These are phyloP conservation scores for Sapajus apella DNA, from an alignment of 2,113 vertebrate genomes.

Conservation along the genomic window DNA sequence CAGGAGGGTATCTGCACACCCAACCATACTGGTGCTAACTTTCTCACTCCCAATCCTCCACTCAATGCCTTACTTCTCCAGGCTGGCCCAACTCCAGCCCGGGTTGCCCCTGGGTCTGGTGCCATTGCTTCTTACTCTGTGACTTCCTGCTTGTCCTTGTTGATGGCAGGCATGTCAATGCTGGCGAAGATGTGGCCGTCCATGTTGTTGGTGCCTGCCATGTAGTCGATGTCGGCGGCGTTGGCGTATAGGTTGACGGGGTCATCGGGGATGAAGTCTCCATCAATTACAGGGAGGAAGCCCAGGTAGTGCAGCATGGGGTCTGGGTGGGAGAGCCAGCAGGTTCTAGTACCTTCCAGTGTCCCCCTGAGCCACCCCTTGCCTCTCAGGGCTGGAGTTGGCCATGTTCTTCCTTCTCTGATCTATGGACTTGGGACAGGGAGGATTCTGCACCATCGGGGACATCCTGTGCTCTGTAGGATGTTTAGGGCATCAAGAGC, in stretches of 20 bases:
- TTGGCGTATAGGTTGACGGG: slow-evolving; percentile 90
- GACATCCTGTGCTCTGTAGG: fast-evolving
- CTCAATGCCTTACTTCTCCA: fast-evolving
- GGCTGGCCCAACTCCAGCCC: neutral
- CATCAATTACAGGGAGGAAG: slow-evolving; percentile 90
- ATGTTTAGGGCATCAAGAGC: neutral
- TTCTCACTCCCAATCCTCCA: fast-evolving
- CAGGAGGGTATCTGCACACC: neutral
- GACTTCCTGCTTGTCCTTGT: slow-evolving; percentile 80
- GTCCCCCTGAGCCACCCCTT: neutral
- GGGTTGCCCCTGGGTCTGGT: too few species aligned
- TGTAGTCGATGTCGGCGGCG: slow-evolving; percentile 90
- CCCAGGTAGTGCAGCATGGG: slow-evolving; percentile 86
- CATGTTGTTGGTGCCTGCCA: slow-evolving; percentile 91
- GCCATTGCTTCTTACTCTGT: slow-evolving; percentile 77
- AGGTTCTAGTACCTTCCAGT: fast-evolving
- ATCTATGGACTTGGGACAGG: slow-evolving; percentile 50
- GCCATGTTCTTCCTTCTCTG: neutral
- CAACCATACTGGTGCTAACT: fast-evolving
- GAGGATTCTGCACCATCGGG: fast-evolving
- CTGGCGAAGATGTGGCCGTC: slow-evolving; percentile 91
- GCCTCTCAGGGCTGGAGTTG: too few species aligned
- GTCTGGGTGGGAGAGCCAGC: slow-evolving; percentile 73
- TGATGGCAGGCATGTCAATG: slow-evolving; percentile 87
- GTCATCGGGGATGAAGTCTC: slow-evolving; percentile 92